These are phyloP conservation scores for Proterorhinus semilunaris DNA, from an alignment of 2,113 vertebrate genomes.

Conservation along the genomic window DNA sequence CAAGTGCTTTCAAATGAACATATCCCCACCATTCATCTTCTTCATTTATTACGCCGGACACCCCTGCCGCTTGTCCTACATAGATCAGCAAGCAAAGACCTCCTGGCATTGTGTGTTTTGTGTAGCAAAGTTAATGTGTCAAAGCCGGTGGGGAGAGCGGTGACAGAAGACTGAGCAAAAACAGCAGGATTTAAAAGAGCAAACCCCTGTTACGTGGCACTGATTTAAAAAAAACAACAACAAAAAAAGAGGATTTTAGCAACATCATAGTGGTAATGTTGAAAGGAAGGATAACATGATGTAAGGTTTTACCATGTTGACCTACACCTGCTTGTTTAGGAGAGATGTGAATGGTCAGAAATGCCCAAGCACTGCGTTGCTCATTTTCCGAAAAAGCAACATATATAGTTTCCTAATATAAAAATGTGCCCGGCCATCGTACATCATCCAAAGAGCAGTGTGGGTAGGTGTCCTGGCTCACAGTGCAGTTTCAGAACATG, in stretches of 20 bases:
- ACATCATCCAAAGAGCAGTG: slow-evolving; percentile 50
- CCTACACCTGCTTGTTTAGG: too few species aligned
- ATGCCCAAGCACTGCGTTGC: too few species aligned
- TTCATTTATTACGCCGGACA: slow-evolving; percentile 57
- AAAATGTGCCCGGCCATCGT: slow-evolving; percentile 28
- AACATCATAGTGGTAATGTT: neutral
- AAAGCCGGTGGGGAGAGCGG: slow-evolving; percentile 19
- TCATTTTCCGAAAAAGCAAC: slow-evolving; percentile 6
- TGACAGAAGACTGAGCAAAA: slow-evolving; percentile 41
- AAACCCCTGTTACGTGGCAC: neutral
- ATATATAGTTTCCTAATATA: slow-evolving; percentile 25
- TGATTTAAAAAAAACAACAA: neutral
- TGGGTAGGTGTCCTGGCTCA: slow-evolving; percentile 33
- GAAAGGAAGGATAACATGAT: neutral
- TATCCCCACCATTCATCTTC: slow-evolving; percentile 74
- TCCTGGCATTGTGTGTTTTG: slow-evolving; percentile 47
- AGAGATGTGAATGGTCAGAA: too few species aligned
- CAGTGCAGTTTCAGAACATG: slow-evolving; percentile 42
- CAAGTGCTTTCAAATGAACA: slow-evolving; percentile 63
- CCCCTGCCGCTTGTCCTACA: slow-evolving; percentile 52
- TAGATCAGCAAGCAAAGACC: slow-evolving; percentile 62
- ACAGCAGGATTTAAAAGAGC: slow-evolving; percentile 4
- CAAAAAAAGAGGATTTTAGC: slow-evolving; percentile 9
- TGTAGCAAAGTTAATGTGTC: slow-evolving; percentile 28
- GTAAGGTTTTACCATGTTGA: too few species aligned